Percentiles rank a stretch among this genome's conserved stretches.
These are phyloP conservation scores for Thera britannica DNA, from an alignment of 2,888 invertebrate species.

Conservation along the genomic window DNA sequence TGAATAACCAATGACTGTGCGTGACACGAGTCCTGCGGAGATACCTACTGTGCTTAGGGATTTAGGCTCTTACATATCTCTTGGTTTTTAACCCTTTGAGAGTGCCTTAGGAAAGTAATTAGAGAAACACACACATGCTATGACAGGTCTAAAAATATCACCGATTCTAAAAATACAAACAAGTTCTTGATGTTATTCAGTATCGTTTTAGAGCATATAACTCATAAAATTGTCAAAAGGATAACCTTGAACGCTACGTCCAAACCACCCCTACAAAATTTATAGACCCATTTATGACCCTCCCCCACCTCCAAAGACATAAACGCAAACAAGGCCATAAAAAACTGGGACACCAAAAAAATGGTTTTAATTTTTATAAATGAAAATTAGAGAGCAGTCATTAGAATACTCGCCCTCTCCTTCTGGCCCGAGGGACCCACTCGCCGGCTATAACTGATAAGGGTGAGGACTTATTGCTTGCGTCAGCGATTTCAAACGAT, in stretches of 20 bases:
- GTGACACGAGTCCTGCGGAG: no score
- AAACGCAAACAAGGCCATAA: constrained; percentile 37
- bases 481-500: constrained; percentile 39
- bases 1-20: not conserved
- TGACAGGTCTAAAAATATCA: no score
- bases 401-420: constrained; percentile 55
- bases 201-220: no score
- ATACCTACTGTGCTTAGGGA: no score
- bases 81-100: no score
- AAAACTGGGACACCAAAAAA: constrained; percentile 47
- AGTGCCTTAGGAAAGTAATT: no score
- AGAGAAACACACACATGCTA: no score
- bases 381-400: constrained; percentile 68
- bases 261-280: not conserved
- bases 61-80: no score
- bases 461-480: constrained; percentile 42
- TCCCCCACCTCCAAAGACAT: constrained; percentile 21
- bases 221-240: no score
- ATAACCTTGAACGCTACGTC: not conserved
- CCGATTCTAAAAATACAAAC: no score
- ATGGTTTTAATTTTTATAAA: constrained; percentile 64
- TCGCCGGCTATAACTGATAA: constrained; percentile 62
- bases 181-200: no score
- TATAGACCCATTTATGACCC: not conserved
- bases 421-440: constrained; percentile 55